These are phyloP conservation scores for Passer domesticus DNA, from an alignment of 2,113 vertebrate species.

Conservation along the genomic window DNA sequence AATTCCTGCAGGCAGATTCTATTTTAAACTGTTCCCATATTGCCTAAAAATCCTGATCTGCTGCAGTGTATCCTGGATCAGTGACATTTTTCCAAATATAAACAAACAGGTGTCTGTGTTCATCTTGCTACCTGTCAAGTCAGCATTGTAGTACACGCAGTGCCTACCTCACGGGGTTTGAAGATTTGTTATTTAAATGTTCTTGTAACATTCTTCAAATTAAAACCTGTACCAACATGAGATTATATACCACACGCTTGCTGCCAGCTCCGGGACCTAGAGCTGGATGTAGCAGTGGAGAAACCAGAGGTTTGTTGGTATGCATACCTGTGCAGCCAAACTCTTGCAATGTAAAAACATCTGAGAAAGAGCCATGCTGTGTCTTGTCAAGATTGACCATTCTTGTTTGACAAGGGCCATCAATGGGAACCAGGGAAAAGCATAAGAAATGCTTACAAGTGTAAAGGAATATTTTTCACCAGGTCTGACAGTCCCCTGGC, in stretches of 20 bases:
- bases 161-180: not conserved
- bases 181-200: not conserved
- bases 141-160: fast-evolving
- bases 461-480: not conserved
- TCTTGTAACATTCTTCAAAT: not conserved
- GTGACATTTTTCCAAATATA: not conserved
- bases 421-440: not conserved
- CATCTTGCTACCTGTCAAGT: not conserved
- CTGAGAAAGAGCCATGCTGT: not conserved
- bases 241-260: fast-evolving
- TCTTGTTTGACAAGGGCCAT: not conserved
- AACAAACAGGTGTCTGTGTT: not conserved
- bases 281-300: not conserved
- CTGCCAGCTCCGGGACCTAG: not conserved
- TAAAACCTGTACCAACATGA: not conserved
- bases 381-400: not conserved
- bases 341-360: not conserved
- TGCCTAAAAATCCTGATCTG: not conserved
- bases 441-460: not conserved
- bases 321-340: not conserved
- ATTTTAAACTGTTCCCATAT: not conserved
- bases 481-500: not conserved
- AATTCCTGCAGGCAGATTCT: not conserved
- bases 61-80: not conserved
- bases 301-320: not conserved